A percentile compares a stretch with the other conserved stretches of the same genome.
Evolutionary conservation across 2,113 vertebrate genomes (phyloP).

Genomic region (Tringa solitaria): DNA sequence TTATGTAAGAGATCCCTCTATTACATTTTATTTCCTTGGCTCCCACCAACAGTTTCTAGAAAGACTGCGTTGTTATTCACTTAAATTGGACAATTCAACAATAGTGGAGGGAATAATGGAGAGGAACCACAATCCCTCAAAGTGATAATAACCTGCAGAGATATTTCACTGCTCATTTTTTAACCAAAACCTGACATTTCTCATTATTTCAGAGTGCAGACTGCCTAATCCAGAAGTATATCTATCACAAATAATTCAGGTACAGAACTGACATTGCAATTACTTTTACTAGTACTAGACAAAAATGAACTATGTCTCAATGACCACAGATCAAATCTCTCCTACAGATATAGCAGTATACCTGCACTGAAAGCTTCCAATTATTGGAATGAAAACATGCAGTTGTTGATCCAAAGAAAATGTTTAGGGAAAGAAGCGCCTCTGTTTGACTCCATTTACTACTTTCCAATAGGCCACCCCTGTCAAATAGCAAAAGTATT

Average conservation of each 20-base stretch:
- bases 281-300: slow-evolving; percentile 43
- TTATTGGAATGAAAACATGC: slow-evolving; percentile 27
- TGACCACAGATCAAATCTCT: slow-evolving; percentile 37
- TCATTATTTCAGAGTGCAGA: slow-evolving; percentile 44
- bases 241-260: slow-evolving; percentile 54
- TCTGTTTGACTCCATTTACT: not conserved
- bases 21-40: slow-evolving; percentile 41
- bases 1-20: slow-evolving; percentile 15
- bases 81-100: slow-evolving; percentile 58
- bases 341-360: not conserved
- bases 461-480: not conserved
- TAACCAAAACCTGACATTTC: slow-evolving; percentile 62
- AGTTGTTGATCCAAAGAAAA: not conserved
- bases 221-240: slow-evolving; percentile 53
- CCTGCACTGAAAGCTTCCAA: not conserved
- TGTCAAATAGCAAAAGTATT: not conserved
- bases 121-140: slow-evolving; percentile 50
- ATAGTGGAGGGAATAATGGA: slow-evolving; percentile 28
- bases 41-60: slow-evolving; percentile 41
- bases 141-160: slow-evolving; percentile 63
- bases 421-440: not conserved
- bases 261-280: slow-evolving; percentile 51
- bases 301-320: slow-evolving; percentile 45
- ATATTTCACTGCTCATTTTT: slow-evolving; percentile 61
- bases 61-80: slow-evolving; percentile 34